A percentile compares a stretch with the other conserved stretches of the same genome.
phyloP scores from a whole-genome alignment of 2,113 vertebrate genomes.

The Cephalopterus ornatus region DNA sequence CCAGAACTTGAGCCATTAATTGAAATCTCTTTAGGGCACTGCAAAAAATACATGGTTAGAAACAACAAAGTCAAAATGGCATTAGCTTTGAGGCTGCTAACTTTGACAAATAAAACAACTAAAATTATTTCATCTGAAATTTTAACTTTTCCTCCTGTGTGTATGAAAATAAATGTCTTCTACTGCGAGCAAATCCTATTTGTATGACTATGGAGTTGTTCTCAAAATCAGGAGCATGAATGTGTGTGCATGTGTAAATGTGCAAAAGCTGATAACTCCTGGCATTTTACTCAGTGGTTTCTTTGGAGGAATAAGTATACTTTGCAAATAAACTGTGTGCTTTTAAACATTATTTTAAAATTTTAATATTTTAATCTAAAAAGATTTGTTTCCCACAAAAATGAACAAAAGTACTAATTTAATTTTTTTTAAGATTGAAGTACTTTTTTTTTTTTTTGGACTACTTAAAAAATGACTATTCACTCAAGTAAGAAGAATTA shows the following conservation, averaged over 20 bases:
- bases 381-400: neutral
- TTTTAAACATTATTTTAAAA: neutral
- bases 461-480: neutral
- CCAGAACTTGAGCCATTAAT: neutral
- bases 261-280: neutral
- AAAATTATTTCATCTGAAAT: neutral
- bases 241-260: neutral
- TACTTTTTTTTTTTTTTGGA: neutral
- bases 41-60: neutral
- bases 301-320: neutral
- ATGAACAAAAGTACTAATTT: neutral
- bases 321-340: neutral
- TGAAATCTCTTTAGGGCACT: neutral
- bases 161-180: neutral
- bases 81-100: neutral
- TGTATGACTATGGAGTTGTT: neutral
- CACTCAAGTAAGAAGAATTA: rapidly evolving
- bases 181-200: neutral
- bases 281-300: neutral
- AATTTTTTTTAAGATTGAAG: neutral
- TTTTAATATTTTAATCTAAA: neutral
- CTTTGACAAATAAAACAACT: neutral
- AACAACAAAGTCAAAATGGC: neutral
- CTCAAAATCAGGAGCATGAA: neutral
- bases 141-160: neutral